These are phyloP conservation scores for Campylomormyrus numenius DNA, from an alignment of 2,113 vertebrate species.

Conservation along the genomic window DNA sequence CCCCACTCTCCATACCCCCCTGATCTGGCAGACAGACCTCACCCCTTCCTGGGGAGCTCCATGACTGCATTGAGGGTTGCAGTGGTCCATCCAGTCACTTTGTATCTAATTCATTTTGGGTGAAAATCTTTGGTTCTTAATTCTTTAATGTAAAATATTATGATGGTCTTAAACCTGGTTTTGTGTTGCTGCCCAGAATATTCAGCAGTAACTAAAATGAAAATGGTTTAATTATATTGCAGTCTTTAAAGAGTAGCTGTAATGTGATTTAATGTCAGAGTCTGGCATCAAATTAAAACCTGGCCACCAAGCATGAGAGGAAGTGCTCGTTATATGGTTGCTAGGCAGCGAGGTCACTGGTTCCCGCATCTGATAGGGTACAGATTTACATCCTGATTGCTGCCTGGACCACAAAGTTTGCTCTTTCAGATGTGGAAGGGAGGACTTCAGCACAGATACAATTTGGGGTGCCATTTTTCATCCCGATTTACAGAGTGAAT, in stretches of 20 bases:
- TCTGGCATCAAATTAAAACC: background rate
- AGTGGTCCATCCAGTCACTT: background rate
- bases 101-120: background rate
- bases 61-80: background rate
- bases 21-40: background rate
- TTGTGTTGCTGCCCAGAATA: background rate
- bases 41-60: background rate
- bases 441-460: background rate
- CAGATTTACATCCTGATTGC: background rate
- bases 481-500: background rate
- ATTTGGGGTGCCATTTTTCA: background rate
- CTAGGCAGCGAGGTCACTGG: background rate
- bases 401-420: background rate
- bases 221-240: background rate
- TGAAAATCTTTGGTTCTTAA: background rate
- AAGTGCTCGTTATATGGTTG: background rate
- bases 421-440: background rate
- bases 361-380: background rate
- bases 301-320: background rate
- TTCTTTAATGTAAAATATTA: background rate
- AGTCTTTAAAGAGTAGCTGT: background rate
- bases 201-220: background rate
- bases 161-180: background rate
- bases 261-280: slow-evolving; percentile 1
- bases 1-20: background rate